A percentile compares a stretch with the other conserved stretches of the same genome.
These are phyloP conservation scores for Corticium candelabrum DNA, from an alignment of 37 sponge, comb jelly and placozoan genomes.

Conservation along the genomic window DNA sequence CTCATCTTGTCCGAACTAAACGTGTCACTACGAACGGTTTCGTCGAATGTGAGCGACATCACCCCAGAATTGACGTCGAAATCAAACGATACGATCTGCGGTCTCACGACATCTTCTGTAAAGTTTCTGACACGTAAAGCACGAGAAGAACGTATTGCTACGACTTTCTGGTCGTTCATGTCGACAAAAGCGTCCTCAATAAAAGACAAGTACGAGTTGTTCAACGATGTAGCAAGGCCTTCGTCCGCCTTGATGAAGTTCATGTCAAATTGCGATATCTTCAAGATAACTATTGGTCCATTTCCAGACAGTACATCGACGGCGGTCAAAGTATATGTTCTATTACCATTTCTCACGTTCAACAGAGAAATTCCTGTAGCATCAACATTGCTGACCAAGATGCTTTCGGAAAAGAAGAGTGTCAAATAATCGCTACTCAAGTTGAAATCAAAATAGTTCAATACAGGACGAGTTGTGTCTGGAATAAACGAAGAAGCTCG, in stretches of 20 bases:
- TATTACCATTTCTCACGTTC: background rate
- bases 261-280: conserved; percentile 18
- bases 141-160: conserved; percentile 15
- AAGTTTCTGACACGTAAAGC: conserved; percentile 9
- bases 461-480: background rate
- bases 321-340: background rate
- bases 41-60: background rate
- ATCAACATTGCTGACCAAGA: background rate
- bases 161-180: conserved; percentile 43
- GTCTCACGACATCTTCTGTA: background rate
- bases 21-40: background rate
- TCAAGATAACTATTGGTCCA: background rate
- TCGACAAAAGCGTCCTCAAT: conserved; percentile 39
- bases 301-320: background rate
- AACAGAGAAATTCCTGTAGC: background rate
- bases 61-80: background rate
- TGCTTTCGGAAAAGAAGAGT: background rate
- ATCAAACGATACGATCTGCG: background rate
- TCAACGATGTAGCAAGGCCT: conserved; percentile 37
- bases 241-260: conserved; percentile 58
- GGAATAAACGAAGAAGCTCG: conserved; percentile 19
- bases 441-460: background rate
- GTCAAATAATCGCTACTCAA: background rate
- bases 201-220: conserved; percentile 56
- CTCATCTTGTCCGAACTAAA: background rate